Evolutionary conservation across 2,113 vertebrate genomes (phyloP), one percentile per base, ranked within the genome.

Genomic region (Podiceps cristatus): DNA sequence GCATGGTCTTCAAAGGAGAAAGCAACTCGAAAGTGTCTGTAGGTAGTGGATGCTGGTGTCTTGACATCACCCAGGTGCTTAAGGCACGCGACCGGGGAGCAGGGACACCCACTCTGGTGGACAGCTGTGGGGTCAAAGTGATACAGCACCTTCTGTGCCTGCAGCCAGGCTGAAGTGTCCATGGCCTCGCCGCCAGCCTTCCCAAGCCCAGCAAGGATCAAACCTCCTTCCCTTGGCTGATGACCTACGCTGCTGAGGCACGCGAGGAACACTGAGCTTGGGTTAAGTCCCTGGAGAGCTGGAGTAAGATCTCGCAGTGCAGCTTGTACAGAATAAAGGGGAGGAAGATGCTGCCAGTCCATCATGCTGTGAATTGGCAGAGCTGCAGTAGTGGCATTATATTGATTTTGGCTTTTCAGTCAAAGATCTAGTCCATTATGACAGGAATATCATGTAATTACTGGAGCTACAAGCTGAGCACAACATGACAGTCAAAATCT

Each of bases 81-180:
- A 28, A 59, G 69, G 56, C 18, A 7, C 0, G 3, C 1, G 8
- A 6, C 31, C 33, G 60, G 10, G 58, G 35, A 50, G 10, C 20
- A 5, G 5, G 37, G 28, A 27, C 60, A 31, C 42, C 24, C 44
- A 2, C 18, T 31, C 19, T 4, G 3, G 40, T 6, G 49, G 27
- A 8, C 27, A 47, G 62, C 35, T 44, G 8, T 45, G 78, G 25
- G n/a, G 35, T 31, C 25, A 10, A 50, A n/a, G 22, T 3, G 45
- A 5, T 5, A 13, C 2, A 8, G 13, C 33, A 8, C 15, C 67
- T 45, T 63, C 37, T 50, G 35, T 42, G 33, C 33, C 60, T 68
- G 73, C 42, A 91, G 60, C 5, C 53, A 74, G 42, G 53, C 28
- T 15, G 11, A 45, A 52, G 24, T 7, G 7, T 24, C 18, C 10